A percentile compares a stretch with the other conserved stretches of the same genome.
phyloP scores from a whole-genome alignment of 2,113 vertebrate genomes.

The Carlito syrichta region DNA sequence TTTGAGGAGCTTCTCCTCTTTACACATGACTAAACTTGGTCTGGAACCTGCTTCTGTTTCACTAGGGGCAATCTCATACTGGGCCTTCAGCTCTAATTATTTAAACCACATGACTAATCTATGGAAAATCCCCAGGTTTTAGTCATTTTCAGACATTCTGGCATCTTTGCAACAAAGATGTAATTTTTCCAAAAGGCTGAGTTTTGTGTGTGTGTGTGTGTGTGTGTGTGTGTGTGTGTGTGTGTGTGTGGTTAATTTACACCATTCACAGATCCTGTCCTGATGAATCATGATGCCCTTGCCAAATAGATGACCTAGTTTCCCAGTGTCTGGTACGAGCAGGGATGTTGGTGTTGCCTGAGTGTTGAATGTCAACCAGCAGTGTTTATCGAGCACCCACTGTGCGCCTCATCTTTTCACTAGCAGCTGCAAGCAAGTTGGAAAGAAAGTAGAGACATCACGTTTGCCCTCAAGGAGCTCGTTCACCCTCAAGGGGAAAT shows the following conservation, averaged over 20 bases:
- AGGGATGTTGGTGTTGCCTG: neutral
- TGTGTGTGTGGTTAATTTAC: neutral
- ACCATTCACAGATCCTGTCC: neutral
- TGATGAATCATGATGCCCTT: neutral
- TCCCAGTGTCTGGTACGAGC: neutral
- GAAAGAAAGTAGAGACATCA: neutral
- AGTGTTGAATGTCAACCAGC: neutral
- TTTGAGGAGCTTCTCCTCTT: slow-evolving; percentile 68
- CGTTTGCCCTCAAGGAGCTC: neutral
- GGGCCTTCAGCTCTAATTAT: slow-evolving; percentile 65
- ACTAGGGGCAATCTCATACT: neutral
- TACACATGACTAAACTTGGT: slow-evolving; percentile 76
- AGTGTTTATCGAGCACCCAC: neutral
- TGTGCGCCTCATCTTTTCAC: neutral
- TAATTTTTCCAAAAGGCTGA: slow-evolving; percentile 45
- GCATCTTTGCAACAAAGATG: slow-evolving; percentile 21
- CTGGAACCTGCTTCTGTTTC: slow-evolving; percentile 60
- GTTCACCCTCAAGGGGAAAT: neutral
- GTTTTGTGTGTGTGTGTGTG: neutral
- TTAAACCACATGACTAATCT: slow-evolving; percentile 64
- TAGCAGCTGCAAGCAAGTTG: neutral
- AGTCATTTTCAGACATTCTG: slow-evolving; percentile 42
- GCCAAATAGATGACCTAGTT: slow-evolving; percentile 43
- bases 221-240: neutral
- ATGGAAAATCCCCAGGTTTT: slow-evolving; percentile 60